Conservation (phyloP, 2,888 invertebrate genomes). For the Drosophila kuntzei region DNA sequence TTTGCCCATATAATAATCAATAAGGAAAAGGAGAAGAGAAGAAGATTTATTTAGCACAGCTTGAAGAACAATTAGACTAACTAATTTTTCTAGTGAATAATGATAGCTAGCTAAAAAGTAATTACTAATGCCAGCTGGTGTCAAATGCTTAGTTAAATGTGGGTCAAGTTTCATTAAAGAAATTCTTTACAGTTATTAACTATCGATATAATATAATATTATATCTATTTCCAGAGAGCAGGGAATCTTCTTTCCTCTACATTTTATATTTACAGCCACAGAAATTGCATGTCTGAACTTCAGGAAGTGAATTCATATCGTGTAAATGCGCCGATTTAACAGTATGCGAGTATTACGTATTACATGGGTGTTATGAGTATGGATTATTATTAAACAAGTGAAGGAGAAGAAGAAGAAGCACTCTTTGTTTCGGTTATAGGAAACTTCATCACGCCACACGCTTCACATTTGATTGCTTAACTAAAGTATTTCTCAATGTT, state of each 20-base stretch:
- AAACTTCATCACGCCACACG: conserved; percentile 11
- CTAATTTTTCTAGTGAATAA: background rate
- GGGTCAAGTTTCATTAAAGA: background rate
- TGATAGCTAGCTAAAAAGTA: conserved; percentile 2
- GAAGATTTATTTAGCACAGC: background rate
- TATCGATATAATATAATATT: background rate
- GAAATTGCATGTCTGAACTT: background rate
- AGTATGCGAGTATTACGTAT: background rate
- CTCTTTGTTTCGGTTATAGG: conserved; percentile 21
- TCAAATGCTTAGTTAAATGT: background rate
- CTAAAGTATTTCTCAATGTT: conserved; percentile 29
- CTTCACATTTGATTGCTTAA: conserved; percentile 16
- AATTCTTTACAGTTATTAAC: background rate
- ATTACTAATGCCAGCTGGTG: conserved; percentile 7
- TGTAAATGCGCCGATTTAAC: background rate
- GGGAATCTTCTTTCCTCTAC: background rate
- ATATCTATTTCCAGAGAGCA: background rate
- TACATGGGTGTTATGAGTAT: conserved; percentile 3
- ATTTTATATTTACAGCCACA: background rate
- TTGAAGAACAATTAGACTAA: background rate
- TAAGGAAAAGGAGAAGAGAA: too few relatives aligned
- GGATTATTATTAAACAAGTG: conserved; percentile 4
- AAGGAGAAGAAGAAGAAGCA: conserved; percentile 1
- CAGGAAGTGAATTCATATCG: conserved; percentile 2
- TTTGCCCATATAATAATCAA: too few relatives aligned